Conservation (phyloP, 2,113 vertebrate species). For the Osmerus eperlanus region DNA sequence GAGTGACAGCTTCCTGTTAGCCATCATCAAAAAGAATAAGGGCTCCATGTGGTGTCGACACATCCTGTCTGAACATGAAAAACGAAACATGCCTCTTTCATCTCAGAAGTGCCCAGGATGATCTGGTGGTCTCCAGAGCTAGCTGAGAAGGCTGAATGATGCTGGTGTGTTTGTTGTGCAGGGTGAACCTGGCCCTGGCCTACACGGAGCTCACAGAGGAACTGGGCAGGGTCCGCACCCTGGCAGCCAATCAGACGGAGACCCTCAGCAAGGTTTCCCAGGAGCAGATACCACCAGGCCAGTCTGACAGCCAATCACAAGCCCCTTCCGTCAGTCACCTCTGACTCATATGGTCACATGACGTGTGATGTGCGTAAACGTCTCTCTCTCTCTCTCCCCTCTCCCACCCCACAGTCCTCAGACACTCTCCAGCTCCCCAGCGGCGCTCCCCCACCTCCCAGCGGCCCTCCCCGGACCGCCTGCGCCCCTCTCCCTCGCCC, state of each 20-base stretch:
- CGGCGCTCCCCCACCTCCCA: constrained; percentile 67
- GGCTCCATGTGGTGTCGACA: no score
- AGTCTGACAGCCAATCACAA: neutral
- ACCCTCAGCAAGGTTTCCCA: constrained; percentile 78
- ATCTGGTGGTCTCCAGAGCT: neutral
- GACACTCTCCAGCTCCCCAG: constrained; percentile 38
- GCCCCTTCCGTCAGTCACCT: constrained; percentile 26
- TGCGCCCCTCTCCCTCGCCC: constrained; percentile 54
- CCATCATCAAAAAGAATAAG: no score
- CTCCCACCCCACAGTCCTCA: constrained; percentile 29
- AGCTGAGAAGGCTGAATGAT: no score
- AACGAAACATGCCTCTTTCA: no score
- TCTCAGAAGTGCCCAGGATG: neutral
- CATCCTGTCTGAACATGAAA: no score
- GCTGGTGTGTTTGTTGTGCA: constrained; percentile 36
- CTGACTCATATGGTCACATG: no score
- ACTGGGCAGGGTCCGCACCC: constrained; percentile 74
- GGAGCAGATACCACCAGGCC: constrained; percentile 65
- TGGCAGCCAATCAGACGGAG: constrained; percentile 80
- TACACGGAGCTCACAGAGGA: constrained; percentile 90
- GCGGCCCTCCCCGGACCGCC: constrained; percentile 49
- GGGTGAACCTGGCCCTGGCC: constrained; percentile 86
- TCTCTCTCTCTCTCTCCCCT: constrained; percentile 22
- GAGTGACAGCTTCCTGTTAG: constrained; percentile 60
- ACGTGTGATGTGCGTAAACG: no score